phyloP scores from a whole-genome alignment of 2,113 vertebrate genomes.

The Takifugu flavidus region DNA sequence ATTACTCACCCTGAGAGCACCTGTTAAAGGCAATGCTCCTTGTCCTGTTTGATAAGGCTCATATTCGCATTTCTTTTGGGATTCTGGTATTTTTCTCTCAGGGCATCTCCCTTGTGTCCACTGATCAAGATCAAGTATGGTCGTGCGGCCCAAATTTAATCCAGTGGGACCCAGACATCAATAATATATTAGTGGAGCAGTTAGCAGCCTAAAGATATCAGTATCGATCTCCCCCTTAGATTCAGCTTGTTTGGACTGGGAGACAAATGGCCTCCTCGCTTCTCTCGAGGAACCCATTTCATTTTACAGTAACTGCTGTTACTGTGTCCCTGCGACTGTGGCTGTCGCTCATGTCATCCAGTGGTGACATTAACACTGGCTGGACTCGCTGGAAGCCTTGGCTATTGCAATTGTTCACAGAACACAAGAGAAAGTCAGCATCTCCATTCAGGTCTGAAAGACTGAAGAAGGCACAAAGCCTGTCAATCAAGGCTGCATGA shows the following conservation, averaged over 20 bases:
- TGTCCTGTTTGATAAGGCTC: slow-evolving; percentile 15
- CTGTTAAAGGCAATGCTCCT: slow-evolving; percentile 18
- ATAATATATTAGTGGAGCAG: slow-evolving; percentile 71
- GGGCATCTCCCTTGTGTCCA: slow-evolving; percentile 8
- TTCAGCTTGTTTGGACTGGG: slow-evolving; percentile 59
- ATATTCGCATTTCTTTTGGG: slow-evolving; percentile 35
- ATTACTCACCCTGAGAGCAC: slow-evolving; percentile 50
- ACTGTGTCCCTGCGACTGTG: slow-evolving; percentile 28
- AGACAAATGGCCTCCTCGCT: slow-evolving; percentile 60
- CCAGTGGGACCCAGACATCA: slow-evolving; percentile 61
- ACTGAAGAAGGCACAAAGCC: not conserved
- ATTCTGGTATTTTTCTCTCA: slow-evolving; percentile 33
- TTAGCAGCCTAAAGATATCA: slow-evolving; percentile 73
- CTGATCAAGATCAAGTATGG: slow-evolving; percentile 64
- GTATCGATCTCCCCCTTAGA: slow-evolving; percentile 70
- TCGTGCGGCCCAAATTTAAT: slow-evolving; percentile 65
- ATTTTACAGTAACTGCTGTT: slow-evolving; percentile 45
- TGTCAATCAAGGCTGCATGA: slow-evolving; percentile 28
- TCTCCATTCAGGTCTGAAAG: slow-evolving; percentile 10
- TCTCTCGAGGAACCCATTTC: slow-evolving; percentile 62
- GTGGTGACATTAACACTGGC: slow-evolving; percentile 1
- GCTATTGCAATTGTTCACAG: not conserved
- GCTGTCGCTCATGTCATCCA: slow-evolving; percentile 1
- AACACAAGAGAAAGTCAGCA: no score
- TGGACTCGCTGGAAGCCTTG: not conserved